Percentiles rank a stretch among this genome's conserved stretches.
Evolutionary conservation across 2,888 invertebrate genomes (phyloP).

Genomic region (Eretmocerus hayati): DNA sequence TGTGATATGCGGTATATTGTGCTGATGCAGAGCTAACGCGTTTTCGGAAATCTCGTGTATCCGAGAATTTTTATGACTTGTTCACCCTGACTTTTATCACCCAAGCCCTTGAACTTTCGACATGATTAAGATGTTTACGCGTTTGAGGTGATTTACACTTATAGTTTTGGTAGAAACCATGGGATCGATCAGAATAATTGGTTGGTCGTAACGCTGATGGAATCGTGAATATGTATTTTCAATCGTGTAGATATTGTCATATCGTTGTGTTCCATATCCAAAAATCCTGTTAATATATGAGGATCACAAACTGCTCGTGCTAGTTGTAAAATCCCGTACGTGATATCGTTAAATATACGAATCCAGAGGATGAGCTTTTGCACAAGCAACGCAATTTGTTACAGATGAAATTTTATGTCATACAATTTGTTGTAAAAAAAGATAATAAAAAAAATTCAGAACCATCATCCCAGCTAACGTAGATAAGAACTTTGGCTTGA

Average conservation of each 20-base stretch:
- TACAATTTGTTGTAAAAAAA: too few relatives aligned
- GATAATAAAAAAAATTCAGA: too few relatives aligned
- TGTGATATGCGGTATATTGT: background rate
- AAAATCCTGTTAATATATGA: too few relatives aligned
- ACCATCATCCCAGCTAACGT: too few relatives aligned
- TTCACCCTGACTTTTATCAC: slow-evolving; percentile 21
- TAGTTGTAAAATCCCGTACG: too few relatives aligned
- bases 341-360: too few relatives aligned
- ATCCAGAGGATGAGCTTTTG: too few relatives aligned
- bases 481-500: too few relatives aligned
- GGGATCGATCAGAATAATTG: slow-evolving; percentile 12
- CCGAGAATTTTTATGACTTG: slow-evolving; percentile 15
- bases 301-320: too few relatives aligned
- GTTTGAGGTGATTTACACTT: slow-evolving; percentile 7
- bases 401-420: too few relatives aligned
- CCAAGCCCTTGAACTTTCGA: slow-evolving; percentile 2
- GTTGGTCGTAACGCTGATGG: background rate
- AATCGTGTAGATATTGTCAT: background rate
- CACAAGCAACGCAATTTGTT: too few relatives aligned
- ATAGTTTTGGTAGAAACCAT: slow-evolving; percentile 2
- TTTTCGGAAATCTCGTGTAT: slow-evolving; percentile 18
- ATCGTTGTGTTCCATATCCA: too few relatives aligned
- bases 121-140: slow-evolving; percentile 23
- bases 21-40: slow-evolving; percentile 1
- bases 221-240: background rate